These are phyloP conservation scores for Brenthis daphne DNA, from an alignment of 2,888 invertebrate species.

Conservation along the genomic window DNA sequence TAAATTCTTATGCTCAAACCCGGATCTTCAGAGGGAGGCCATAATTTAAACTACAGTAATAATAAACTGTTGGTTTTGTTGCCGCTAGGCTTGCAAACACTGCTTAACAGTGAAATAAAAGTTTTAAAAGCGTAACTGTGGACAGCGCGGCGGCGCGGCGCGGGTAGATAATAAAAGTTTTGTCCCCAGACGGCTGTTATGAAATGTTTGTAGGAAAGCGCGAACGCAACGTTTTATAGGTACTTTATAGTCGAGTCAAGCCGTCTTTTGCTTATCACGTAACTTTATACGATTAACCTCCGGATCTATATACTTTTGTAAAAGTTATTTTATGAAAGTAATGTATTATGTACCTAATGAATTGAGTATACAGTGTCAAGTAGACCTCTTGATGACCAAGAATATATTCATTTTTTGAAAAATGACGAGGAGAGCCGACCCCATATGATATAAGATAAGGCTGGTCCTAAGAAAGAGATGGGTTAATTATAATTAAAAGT, in stretches of 20 bases:
- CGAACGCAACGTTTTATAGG: conserved; percentile 35
- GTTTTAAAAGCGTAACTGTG: conserved; percentile 51
- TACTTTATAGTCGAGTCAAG: conserved; percentile 29
- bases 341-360: no score
- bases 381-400: background rate
- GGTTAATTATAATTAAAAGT: no score
- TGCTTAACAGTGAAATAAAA: conserved; percentile 57
- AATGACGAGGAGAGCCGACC: no score
- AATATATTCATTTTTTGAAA: no score
- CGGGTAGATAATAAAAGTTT: conserved; percentile 63
- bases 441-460: no score
- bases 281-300: conserved; percentile 18
- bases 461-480: no score
- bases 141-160: conserved; percentile 46
- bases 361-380: background rate
- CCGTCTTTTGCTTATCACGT: conserved; percentile 17
- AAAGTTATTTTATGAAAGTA: conserved; percentile 14
- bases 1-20: background rate
- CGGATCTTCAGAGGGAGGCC: background rate
- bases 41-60: conserved; percentile 27
- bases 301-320: conserved; percentile 1
- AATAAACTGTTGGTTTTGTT: conserved; percentile 29
- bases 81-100: conserved; percentile 41
- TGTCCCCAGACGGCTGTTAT: conserved; percentile 40
- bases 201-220: conserved; percentile 39